Evolutionary conservation across 2,888 invertebrate genomes (phyloP).

Genomic region (Smittia sp.): DNA sequence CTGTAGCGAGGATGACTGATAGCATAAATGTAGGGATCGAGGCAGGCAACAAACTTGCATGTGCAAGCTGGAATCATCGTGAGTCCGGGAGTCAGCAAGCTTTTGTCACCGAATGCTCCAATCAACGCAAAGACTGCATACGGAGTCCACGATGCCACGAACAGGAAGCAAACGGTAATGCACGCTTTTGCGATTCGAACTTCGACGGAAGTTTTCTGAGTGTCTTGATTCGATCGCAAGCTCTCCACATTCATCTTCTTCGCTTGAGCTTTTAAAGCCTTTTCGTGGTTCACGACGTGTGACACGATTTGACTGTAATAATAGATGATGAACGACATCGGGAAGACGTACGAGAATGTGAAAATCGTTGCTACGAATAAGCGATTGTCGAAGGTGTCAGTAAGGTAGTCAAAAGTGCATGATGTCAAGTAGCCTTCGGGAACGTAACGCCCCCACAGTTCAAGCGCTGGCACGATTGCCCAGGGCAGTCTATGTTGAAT

Average conservation of each 20-base stretch:
- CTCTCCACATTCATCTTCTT: slow-evolving; percentile 92
- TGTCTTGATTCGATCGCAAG: slow-evolving; percentile 63
- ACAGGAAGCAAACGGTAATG: slow-evolving; percentile 80
- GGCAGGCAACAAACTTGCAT: slow-evolving; percentile 85
- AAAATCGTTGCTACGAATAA: slow-evolving; percentile 76
- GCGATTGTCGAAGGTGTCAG: slow-evolving; percentile 73
- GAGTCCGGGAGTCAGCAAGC: slow-evolving; percentile 66
- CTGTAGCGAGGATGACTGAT: slow-evolving; percentile 88
- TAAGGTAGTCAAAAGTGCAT: slow-evolving; percentile 79
- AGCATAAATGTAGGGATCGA: slow-evolving; percentile 88
- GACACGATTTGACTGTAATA: slow-evolving; percentile 85
- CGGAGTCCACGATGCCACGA: slow-evolving; percentile 86
- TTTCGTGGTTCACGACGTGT: slow-evolving; percentile 83
- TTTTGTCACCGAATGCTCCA: slow-evolving; percentile 76
- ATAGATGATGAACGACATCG: slow-evolving; percentile 73
- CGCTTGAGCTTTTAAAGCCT: slow-evolving; percentile 69
- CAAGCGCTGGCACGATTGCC: slow-evolving; percentile 73
- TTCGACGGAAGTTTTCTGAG: slow-evolving; percentile 65
- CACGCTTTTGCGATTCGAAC: slow-evolving; percentile 85
- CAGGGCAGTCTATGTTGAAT: slow-evolving; percentile 65
- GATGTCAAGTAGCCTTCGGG: slow-evolving; percentile 81
- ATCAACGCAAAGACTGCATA: slow-evolving; percentile 67
- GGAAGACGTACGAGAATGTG: slow-evolving; percentile 72
- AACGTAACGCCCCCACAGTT: slow-evolving; percentile 82
- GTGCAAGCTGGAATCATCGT: slow-evolving; percentile 85